Conservation (phyloP, 2,888 invertebrate species). For the Habroteleia sp. region DNA sequence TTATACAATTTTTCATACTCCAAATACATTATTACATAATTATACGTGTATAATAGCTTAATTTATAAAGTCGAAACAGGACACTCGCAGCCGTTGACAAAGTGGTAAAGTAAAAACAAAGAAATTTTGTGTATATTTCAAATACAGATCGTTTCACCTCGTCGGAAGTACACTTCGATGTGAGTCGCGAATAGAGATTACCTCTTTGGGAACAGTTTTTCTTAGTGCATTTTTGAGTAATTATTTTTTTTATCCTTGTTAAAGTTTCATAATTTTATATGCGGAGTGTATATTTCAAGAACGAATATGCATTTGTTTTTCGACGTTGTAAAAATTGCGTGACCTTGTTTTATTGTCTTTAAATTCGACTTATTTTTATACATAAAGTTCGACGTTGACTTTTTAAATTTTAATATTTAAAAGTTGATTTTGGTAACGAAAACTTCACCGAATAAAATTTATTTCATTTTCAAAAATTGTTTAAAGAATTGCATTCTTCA, state of each 20-base stretch:
- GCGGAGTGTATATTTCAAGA: conserved; percentile 36
- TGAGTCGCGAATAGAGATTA: conserved; percentile 30
- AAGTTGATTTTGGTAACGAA: too few relatives aligned
- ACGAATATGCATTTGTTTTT: conserved; percentile 28
- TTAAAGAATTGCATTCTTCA: too few relatives aligned
- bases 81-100: conserved; percentile 22
- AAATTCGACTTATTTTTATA: conserved; percentile 1
- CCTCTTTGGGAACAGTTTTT: conserved; percentile 25
- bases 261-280: conserved; percentile 52
- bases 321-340: not conserved
- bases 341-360: too few relatives aligned
- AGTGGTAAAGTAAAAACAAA: not conserved
- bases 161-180: conserved; percentile 13
- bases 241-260: conserved; percentile 41
- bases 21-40: conserved; percentile 39
- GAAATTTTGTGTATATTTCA: not conserved
- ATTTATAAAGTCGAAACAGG: conserved; percentile 17
- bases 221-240: conserved; percentile 19
- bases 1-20: conserved; percentile 31
- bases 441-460: too few relatives aligned
- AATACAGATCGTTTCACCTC: not conserved
- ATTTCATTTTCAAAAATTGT: too few relatives aligned
- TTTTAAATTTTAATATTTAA: too few relatives aligned
- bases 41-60: conserved; percentile 53
- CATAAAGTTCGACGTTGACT: too few relatives aligned